Conservation (phyloP, 2,797 vertebrate genomes). For the Acipenser oxyrinchus region DNA sequence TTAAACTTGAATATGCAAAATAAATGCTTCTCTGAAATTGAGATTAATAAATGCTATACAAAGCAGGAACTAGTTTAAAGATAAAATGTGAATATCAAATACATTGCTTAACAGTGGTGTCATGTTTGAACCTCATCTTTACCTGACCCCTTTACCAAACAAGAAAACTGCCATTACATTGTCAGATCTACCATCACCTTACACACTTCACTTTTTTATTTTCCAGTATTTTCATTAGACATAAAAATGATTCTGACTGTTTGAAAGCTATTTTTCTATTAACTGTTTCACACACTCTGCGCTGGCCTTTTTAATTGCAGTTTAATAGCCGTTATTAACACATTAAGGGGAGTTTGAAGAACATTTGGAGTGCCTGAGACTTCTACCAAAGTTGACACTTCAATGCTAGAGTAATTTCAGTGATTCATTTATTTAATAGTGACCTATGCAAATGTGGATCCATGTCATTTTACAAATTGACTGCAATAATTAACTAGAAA, state of each 20-base stretch:
- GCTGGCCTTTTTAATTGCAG: constrained; percentile 80
- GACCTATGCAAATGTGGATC: constrained; percentile 82
- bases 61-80: constrained; percentile 54
- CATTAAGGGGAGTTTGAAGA: constrained; percentile 82
- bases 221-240: constrained; percentile 73
- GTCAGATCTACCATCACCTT: constrained; percentile 68
- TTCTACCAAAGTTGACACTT: constrained; percentile 87
- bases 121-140: constrained; percentile 54
- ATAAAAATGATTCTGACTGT: constrained; percentile 68
- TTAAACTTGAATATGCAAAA: not conserved
- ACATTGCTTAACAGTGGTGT: constrained; percentile 63
- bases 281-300: constrained; percentile 70
- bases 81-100: constrained; percentile 56
- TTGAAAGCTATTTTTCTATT: constrained; percentile 71
- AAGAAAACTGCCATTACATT: constrained; percentile 82
- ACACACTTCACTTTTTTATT: constrained; percentile 61
- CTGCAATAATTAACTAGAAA: constrained; percentile 82
- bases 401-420: constrained; percentile 82
- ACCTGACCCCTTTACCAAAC: constrained; percentile 52
- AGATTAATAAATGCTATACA: no score
- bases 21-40: not conserved
- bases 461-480: constrained; percentile 82
- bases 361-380: constrained; percentile 76
- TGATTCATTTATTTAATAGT: constrained; percentile 89
- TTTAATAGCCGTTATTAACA: constrained; percentile 93